phyloP scores from a whole-genome alignment of 2,113 vertebrate genomes.

The Ictalurus punctatus region DNA sequence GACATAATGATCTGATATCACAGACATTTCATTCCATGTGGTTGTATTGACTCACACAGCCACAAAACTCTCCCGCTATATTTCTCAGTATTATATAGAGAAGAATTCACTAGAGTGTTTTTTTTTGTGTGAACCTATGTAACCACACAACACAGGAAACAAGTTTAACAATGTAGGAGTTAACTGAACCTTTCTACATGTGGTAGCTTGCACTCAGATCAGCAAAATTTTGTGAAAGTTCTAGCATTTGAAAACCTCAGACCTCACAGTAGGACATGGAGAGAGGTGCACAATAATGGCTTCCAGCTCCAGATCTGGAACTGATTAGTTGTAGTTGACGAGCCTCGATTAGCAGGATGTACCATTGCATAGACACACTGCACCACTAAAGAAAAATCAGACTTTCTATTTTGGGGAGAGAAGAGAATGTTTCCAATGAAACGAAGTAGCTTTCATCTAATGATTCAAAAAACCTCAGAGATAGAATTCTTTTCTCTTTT shows the following conservation, averaged over 20 bases:
- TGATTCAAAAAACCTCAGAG: background rate
- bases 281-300: constrained; percentile 8
- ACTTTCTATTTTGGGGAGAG: background rate
- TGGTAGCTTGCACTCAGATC: background rate
- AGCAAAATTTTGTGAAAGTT: background rate
- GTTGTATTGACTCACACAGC: background rate
- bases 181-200: background rate
- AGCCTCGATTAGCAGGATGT: constrained; percentile 24
- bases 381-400: constrained; percentile 12
- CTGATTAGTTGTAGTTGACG: constrained; percentile 13
- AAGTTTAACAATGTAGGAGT: background rate
- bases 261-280: background rate
- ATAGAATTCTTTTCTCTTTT: background rate
- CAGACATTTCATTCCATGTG: background rate
- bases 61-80: background rate
- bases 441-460: background rate
- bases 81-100: background rate
- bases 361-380: constrained; percentile 5
- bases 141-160: constrained; percentile 5
- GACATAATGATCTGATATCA: background rate
- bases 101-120: background rate
- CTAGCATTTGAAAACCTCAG: constrained; percentile 3
- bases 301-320: constrained; percentile 23
- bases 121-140: background rate
- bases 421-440: background rate